Evolutionary conservation across 2,888 invertebrate genomes (phyloP), one percentile per base, ranked within the genome.

Genomic region (Amiota minor): DNA sequence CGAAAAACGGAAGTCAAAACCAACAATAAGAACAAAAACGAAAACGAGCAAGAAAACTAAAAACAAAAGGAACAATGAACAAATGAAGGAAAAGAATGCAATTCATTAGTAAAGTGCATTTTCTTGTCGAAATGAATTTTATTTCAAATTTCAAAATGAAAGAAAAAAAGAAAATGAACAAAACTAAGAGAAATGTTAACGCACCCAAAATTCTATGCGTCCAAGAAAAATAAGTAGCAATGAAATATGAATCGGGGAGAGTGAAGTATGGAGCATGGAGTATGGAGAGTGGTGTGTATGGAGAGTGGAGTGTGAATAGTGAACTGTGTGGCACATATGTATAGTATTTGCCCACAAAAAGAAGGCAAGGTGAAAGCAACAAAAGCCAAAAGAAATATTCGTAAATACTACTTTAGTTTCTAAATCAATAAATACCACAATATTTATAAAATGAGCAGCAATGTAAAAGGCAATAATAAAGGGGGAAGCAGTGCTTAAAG

Each of bases 81-180:
- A 18, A 47, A 10, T 16, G n/a, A 70, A 20, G 50, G 67, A 80
- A 78, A 80, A 72, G 75, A 75, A 83, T 81, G 82, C 75, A 79
- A 81, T 83, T 83, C 83, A 83, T 83, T 83, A 83, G 83, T 67
- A 81, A 83, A 83, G 85, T 83, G 83, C 83, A 83, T 74, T 83
- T 83, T 81, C 82, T 80, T 84, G 81, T 81, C 62, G 50, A 72
- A 76, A 72, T 74, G 74, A 72, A 59, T 70, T 70, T 59, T 56
- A 61, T 70, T 70, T 70, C 9, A 49, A 16, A 11, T 67, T 46
- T 64, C 59, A 45, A 4, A 45, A n/a, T 20, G n/a, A 20, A 35
- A 35, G 6, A 35, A 35, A 6, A 35, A 35, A 6, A 35, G 35
- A 35, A 23, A 23, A 1, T 23, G 23, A 23, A 35, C 4, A 35